Conservation (phyloP, 2,113 vertebrate genomes). For the Rattus rattus region DNA sequence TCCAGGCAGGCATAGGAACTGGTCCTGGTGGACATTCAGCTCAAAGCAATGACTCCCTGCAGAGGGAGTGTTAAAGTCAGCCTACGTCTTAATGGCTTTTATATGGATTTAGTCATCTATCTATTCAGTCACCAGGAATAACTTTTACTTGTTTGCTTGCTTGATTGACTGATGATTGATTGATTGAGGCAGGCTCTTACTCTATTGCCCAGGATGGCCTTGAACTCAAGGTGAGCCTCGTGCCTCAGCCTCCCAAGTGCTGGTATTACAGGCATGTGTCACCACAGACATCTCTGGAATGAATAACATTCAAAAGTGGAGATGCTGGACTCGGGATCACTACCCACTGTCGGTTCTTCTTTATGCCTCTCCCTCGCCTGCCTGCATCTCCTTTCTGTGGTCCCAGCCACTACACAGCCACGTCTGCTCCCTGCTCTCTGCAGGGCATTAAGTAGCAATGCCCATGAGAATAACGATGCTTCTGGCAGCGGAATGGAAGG, state of each 20-base stretch:
- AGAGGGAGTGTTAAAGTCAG: background rate
- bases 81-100: constrained; percentile 45
- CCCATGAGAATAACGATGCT: background rate
- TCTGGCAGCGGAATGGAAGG: background rate
- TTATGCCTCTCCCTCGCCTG: background rate
- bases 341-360: background rate
- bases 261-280: background rate
- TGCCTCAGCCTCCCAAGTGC: background rate
- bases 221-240: background rate
- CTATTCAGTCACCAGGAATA: background rate
- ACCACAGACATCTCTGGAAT: background rate
- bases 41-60: background rate
- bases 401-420: background rate
- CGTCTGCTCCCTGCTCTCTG: background rate
- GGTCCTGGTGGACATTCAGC: background rate
- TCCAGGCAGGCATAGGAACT: background rate
- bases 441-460: background rate
- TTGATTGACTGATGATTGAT: background rate
- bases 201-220: background rate
- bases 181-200: background rate
- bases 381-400: background rate
- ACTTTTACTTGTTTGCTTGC: background rate
- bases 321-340: background rate
- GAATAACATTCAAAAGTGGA: background rate
- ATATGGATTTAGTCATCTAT: constrained; percentile 33